Conservation (phyloP, 2,113 vertebrate species). For the Columba janthina region DNA sequence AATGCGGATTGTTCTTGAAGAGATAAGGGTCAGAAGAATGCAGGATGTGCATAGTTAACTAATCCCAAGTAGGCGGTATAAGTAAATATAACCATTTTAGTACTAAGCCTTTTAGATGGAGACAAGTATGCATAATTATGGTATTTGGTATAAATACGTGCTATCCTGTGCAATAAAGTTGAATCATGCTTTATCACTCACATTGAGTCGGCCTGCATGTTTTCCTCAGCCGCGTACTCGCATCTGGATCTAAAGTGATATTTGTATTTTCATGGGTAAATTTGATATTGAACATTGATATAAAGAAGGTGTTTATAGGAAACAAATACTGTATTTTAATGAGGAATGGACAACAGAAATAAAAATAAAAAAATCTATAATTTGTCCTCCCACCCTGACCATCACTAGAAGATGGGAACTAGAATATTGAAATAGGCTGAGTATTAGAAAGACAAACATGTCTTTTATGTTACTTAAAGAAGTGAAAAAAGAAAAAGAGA, state of each 20-base stretch:
- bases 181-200: too few species aligned
- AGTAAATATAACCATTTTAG: too few species aligned
- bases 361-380: background rate
- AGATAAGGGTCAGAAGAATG: too few species aligned
- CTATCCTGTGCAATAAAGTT: too few species aligned
- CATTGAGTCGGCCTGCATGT: too few species aligned
- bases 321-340: background rate
- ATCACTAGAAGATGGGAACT: background rate
- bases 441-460: rapidly evolving
- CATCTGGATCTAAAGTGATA: background rate
- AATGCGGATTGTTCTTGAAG: too few species aligned
- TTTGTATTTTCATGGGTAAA: background rate
- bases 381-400: background rate
- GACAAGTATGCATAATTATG: too few species aligned
- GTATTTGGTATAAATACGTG: too few species aligned
- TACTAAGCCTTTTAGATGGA: too few species aligned
- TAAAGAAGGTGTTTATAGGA: background rate
- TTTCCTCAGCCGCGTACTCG: too few species aligned
- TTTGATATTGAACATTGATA: background rate
- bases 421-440: background rate
- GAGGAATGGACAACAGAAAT: background rate
- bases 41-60: too few species aligned
- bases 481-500: background rate
- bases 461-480: background rate
- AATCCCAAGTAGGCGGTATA: too few species aligned